Percentiles rank a stretch among this genome's conserved stretches.
Conservation (phyloP, 1,140 invertebrate genomes). For the Schlechtendalia chinensis region DNA sequence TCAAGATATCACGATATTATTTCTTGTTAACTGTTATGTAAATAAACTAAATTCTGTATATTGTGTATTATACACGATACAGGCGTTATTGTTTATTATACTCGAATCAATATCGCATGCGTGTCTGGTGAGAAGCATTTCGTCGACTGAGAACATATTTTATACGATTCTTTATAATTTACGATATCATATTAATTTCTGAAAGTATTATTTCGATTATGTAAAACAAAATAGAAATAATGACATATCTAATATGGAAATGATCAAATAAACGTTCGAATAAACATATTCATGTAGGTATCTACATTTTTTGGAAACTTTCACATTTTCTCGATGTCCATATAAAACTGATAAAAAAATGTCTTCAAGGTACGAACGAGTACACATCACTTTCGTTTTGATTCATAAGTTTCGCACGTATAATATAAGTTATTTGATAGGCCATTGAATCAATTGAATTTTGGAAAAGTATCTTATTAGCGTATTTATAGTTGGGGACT, state of each 20-base stretch:
- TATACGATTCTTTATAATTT: no score
- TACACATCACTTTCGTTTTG: not conserved
- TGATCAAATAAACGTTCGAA: not conserved
- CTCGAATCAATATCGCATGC: no score
- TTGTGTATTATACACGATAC: no score
- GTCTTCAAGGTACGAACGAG: not conserved
- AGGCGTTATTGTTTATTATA: no score
- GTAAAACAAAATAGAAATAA: no score
- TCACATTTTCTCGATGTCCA: not conserved
- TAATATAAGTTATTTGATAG: not conserved
- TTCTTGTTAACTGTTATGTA: not conserved
- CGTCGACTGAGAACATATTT: no score
- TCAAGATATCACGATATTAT: not conserved
- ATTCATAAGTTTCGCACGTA: not conserved
- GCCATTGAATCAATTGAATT: not conserved
- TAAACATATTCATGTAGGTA: not conserved
- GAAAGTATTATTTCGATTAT: no score
- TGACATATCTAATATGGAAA: not conserved
- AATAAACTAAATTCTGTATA: no score
- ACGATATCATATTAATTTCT: no score
- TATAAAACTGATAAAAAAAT: not conserved
- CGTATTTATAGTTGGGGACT: not conserved
- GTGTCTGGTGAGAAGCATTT: no score
- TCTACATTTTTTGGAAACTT: conserved; percentile 1
- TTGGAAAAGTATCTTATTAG: not conserved